Conservation (phyloP, 2,888 invertebrate species). For the Noctua janthe region DNA sequence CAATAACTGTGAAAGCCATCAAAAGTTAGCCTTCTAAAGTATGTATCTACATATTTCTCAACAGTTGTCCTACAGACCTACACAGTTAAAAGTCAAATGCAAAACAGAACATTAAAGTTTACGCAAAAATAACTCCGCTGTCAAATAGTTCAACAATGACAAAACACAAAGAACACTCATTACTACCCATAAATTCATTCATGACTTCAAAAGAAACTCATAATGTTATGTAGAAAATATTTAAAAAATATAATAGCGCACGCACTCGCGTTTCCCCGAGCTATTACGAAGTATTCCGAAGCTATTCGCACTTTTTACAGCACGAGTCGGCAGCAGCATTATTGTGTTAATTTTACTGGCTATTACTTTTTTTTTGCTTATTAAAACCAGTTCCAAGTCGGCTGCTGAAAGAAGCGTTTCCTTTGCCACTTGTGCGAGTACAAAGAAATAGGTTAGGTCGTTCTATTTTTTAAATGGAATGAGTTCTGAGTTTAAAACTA, state of each 20-base stretch:
- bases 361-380: constrained; percentile 56
- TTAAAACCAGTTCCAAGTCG: constrained; percentile 56
- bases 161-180: constrained; percentile 43
- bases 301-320: constrained; percentile 71
- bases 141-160: constrained; percentile 20
- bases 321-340: constrained; percentile 63
- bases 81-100: neutral
- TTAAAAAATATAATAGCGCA: constrained; percentile 54
- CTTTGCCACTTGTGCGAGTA: constrained; percentile 50
- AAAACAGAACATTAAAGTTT: constrained; percentile 9
- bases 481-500: constrained; percentile 19
- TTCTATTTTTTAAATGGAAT: constrained; percentile 30
- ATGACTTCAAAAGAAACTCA: constrained; percentile 52
- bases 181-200: constrained; percentile 53
- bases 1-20: too few species aligned
- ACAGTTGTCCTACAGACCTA: neutral
- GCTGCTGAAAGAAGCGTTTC: constrained; percentile 59
- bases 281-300: constrained; percentile 70
- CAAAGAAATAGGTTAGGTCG: constrained; percentile 56
- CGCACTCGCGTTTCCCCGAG: constrained; percentile 57
- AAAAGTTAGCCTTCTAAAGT: neutral
- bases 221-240: constrained; percentile 52
- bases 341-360: constrained; percentile 66
- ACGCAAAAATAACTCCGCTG: neutral
- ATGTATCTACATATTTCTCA: neutral